A percentile compares a stretch with the other conserved stretches of the same genome.
phyloP scores from a whole-genome alignment of 2,797 vertebrate genomes.

The Coracias cyanogaster region DNA sequence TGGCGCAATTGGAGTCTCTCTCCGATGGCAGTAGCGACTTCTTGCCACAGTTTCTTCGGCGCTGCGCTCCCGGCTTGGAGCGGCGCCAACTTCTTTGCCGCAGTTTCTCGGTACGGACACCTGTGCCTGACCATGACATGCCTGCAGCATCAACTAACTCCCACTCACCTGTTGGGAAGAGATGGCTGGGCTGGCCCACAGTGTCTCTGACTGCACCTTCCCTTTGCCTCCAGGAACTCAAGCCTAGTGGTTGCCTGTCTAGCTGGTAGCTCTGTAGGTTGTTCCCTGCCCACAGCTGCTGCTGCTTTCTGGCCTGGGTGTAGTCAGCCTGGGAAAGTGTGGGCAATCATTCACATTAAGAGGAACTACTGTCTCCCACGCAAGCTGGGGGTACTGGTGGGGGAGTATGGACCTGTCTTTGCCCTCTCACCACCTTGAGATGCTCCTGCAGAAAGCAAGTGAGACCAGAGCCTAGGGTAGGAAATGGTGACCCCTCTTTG shows the following conservation, averaged over 20 bases:
- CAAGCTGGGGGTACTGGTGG: not conserved
- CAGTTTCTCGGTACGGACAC: too few relatives aligned
- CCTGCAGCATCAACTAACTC: not conserved
- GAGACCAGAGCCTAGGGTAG: not conserved
- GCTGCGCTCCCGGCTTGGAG: too few relatives aligned
- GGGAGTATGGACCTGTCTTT: not conserved
- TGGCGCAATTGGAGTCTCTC: too few relatives aligned
- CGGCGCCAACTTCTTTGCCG: too few relatives aligned
- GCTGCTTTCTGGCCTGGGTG: not conserved
- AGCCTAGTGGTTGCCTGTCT: not conserved
- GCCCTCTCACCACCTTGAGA: not conserved
- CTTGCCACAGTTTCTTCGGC: too few relatives aligned
- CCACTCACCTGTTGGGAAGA: not conserved
- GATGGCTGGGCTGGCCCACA: not conserved
- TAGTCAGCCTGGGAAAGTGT: fast-evolving
- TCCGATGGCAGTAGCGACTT: too few relatives aligned
- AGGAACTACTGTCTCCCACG: fast-evolving
- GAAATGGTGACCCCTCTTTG: not conserved
- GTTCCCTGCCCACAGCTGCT: not conserved
- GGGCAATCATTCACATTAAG: not conserved
- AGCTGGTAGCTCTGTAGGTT: not conserved
- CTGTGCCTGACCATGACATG: too few relatives aligned
- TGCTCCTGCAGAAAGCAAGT: not conserved
- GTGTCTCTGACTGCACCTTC: not conserved
- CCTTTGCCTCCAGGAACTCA: not conserved